These are phyloP conservation scores for Ceyx erithaca DNA, from an alignment of 2,797 vertebrate species.

Conservation along the genomic window DNA sequence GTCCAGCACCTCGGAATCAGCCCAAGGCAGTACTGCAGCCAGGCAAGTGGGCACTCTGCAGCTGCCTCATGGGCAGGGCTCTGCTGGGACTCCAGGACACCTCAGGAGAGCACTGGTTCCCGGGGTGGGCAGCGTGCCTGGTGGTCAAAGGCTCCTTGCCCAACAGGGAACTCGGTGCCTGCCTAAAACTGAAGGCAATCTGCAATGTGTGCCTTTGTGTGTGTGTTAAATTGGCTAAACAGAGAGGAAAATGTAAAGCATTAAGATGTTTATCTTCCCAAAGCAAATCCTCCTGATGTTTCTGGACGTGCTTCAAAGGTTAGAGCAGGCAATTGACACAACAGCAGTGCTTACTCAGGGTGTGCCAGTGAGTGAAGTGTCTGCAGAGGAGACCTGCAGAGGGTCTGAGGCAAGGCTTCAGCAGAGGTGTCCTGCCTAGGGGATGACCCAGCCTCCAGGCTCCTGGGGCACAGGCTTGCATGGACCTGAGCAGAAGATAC, in stretches of 20 bases:
- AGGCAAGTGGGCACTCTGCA: not conserved
- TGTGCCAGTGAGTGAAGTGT: not conserved
- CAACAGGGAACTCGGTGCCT: not conserved
- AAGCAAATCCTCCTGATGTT: not conserved
- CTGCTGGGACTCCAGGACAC: not conserved
- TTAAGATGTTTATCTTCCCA: not conserved
- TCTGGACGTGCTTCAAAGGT: not conserved
- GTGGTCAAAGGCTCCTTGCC: not conserved
- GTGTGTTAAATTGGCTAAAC: not conserved
- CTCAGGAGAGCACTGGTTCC: not conserved
- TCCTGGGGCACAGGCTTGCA: not conserved
- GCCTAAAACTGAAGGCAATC: not conserved
- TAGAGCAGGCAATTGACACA: not conserved
- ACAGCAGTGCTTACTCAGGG: not conserved
- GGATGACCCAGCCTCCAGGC: not conserved
- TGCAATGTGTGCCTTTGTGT: not conserved
- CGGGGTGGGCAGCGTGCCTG: not conserved
- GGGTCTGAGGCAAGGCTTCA: not conserved
- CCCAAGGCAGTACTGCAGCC: not conserved
- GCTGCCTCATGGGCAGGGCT: not conserved
- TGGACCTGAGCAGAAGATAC: not conserved
- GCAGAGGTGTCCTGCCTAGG: not conserved
- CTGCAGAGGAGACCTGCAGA: not conserved
- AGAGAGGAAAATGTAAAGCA: not conserved
- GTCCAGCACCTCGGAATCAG: not conserved